Evolutionary conservation across 1,140 invertebrate genomes (phyloP).

Genomic region (Callitettix versicolor): DNA sequence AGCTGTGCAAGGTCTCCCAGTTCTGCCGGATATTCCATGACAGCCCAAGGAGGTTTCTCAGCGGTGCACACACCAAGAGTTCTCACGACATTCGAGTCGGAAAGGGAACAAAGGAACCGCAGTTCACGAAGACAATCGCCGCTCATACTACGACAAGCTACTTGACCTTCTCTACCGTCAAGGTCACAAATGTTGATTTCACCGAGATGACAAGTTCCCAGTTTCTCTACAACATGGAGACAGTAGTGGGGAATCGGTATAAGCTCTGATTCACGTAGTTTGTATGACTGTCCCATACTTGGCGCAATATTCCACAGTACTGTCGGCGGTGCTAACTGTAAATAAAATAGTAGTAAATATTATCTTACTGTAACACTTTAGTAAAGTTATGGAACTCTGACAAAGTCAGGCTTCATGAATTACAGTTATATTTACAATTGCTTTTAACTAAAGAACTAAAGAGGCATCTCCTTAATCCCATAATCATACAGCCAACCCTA

Average conservation of each 20-base stretch:
- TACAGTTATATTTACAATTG: no score
- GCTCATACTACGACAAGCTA: conserved; percentile 27
- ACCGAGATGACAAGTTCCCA: conserved; percentile 61
- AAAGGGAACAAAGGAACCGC: conserved; percentile 57
- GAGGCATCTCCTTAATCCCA: no score
- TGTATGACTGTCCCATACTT: conserved; percentile 48
- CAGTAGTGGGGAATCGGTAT: conserved; percentile 53
- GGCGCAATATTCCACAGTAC: conserved; percentile 51
- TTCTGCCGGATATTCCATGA: conserved; percentile 66
- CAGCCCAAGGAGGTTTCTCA: conserved; percentile 54
- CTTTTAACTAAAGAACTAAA: no score
- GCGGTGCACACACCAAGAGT: conserved; percentile 57
- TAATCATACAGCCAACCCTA: no score
- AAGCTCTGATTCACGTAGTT: conserved; percentile 45
- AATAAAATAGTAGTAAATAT: no score
- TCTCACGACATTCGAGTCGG: conserved; percentile 61
- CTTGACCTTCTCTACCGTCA: no score
- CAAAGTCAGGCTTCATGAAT: no score
- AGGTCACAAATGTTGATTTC: conserved; percentile 44
- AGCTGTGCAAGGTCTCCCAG: conserved; percentile 71
- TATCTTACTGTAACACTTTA: no score
- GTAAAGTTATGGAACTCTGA: no score
- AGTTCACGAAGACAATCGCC: conserved; percentile 49
- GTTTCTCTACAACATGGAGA: conserved; percentile 54
- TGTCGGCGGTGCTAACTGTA: conserved; percentile 42